Base-by-base conservation (phyloP, 2,113 vertebrate species). In the Myotis davidii region DNA sequence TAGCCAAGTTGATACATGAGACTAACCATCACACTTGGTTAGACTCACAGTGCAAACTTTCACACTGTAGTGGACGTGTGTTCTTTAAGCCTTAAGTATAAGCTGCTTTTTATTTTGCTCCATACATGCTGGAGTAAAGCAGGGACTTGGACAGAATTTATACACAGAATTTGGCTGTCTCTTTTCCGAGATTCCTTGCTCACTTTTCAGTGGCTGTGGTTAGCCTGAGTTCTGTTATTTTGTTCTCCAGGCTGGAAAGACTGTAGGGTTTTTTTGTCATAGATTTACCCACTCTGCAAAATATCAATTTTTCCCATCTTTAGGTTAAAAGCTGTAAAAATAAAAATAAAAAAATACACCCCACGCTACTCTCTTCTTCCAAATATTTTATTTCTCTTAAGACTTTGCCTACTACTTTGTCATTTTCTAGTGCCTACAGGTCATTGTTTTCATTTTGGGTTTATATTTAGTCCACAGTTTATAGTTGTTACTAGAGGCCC, bases 161-260 rank as follows among this genome's bases (percentile, higher is more conserved):
- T 77, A 87, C 86, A 74, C 56, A 95, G 12, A 59, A 23, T 76
- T 81, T 69, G 25, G 8, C 85, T 5, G 5, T 76, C 69, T 79
- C 42, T 67, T 86, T 94, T 64, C 56, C 5, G 0, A 17, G 42
- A 89, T 67, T 85, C 29, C 12, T 65, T 92, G 67, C 32, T 91
- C 78, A 39, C 1, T 74, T 73, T 88, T 70, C 79, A 79, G 48
- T 52, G 50, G 9, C 39, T 83, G 14, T 61, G 56, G n/a, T 85
- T 73, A 25, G n/a, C 45, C 27, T 85, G 77, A 82, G 85, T 67
- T 77, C 69, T 85, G n/a, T n/a, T 73, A 45, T n/a, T 70, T 95
- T 86, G 54, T 32, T 93, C 37, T 86, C 45, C 1, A 42, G 56
- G 2, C 54, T 39, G 21, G 37, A 45, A 79, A 73, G 6, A 65